Base-by-base conservation (phyloP, 2,797 vertebrate species). In the Chloroceryle inda region DNA sequence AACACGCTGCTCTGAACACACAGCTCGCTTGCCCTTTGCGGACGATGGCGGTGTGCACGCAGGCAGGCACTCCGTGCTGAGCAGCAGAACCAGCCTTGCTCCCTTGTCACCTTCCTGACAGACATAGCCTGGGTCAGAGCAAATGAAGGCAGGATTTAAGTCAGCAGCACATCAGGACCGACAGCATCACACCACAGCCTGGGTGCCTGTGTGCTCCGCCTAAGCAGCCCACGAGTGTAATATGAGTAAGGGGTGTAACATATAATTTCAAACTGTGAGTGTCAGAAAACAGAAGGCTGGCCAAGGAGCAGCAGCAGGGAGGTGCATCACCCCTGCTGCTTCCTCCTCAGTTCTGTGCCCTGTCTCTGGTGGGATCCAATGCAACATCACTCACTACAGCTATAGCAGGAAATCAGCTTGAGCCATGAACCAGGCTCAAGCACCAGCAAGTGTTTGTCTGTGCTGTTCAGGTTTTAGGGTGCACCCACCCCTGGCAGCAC, bases 401-500 rank as follows among this genome's bases (percentile, higher is more conserved):
- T 40, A 0, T 6, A 2, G 0, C 3, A 35, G n/a, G 72, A 71
- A 40, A 17, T 7, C 44, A 18, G 33, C 10, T 13, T 0, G 0
- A 44, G 35, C 12, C 26, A 45, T 62, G 38, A 67, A 35, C 11
- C 29, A 40, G 71, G 61, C 40, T 40, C 40, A 40, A 40, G 40
- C 40, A 40, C 40, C 40, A 40, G 40, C 40, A 40, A 3, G 6
- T 2, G 2, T 13, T 0, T 17, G 20, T 11, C 49, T 23, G 0
- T 4, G 27, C 23, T 52, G 26, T 20, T 31, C 0, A 11, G 15
- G 22, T 40, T 10, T 8, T 0, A 26, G 38, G 40, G 37, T 71
- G 42, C 58, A 50, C 37, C 31, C 66, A 21, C 2, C 13, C 5
- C 23, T 10, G 1, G 2, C 2, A 67, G 35, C 61, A 3, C 49